phyloP scores from a whole-genome alignment of 2,888 invertebrate species.

The Scrobipalpa costella region DNA sequence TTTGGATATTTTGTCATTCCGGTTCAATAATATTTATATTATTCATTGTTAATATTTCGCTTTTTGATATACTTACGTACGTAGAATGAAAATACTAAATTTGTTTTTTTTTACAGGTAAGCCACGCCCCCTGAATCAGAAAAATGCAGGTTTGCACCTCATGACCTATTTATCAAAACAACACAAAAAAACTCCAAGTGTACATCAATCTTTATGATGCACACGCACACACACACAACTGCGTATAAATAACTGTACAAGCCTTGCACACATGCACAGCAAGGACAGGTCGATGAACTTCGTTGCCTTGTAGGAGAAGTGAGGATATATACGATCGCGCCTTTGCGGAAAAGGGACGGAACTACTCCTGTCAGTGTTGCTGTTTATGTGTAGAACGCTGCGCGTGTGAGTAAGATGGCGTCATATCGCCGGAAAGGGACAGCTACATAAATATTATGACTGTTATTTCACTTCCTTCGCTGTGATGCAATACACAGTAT shows the following conservation, averaged over 20 bases:
- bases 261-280: slow-evolving; percentile 76
- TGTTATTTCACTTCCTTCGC: slow-evolving; percentile 79
- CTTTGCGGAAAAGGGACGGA: slow-evolving; percentile 51
- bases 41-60: neutral
- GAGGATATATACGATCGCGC: slow-evolving; percentile 48
- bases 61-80: neutral
- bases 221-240: slow-evolving; percentile 60
- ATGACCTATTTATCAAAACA: slow-evolving; percentile 26
- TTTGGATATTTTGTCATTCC: neutral
- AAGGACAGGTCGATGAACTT: slow-evolving; percentile 81
- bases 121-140: slow-evolving; percentile 22
- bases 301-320: slow-evolving; percentile 75
- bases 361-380: slow-evolving; percentile 46
- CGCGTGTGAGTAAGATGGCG: slow-evolving; percentile 67
- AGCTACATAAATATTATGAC: slow-evolving; percentile 78
- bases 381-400: slow-evolving; percentile 51
- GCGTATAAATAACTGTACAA: slow-evolving; percentile 76
- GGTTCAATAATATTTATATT: neutral
- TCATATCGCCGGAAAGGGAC: slow-evolving; percentile 60
- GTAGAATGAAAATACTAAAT: neutral
- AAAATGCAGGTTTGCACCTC: slow-evolving; percentile 26
- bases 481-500: slow-evolving; percentile 77
- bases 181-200: slow-evolving; percentile 49
- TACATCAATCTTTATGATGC: slow-evolving; percentile 71
- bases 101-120: slow-evolving; percentile 34